These are phyloP conservation scores for Onchidella celtica DNA, from an alignment of 2,888 invertebrate genomes.

Conservation along the genomic window DNA sequence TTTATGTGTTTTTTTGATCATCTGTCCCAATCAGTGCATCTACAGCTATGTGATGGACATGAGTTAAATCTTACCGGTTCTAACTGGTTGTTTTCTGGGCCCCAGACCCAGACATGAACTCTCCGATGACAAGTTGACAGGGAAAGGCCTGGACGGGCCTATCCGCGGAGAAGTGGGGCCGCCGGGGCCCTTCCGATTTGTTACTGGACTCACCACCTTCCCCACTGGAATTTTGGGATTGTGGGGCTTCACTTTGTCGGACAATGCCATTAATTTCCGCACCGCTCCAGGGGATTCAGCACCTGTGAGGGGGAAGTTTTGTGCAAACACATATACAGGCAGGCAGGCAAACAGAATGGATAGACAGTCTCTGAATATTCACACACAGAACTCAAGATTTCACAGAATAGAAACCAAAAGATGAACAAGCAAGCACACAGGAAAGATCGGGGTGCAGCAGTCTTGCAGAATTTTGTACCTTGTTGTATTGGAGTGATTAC, in stretches of 20 bases:
- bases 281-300: conserved; percentile 98
- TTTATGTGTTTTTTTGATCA: no score
- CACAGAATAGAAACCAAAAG: not conserved
- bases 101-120: conserved; percentile 87
- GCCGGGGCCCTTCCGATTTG: conserved; percentile 87
- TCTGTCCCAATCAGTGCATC: no score
- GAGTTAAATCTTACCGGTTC: conserved; percentile 73
- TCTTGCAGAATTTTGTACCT: no score
- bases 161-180: conserved; percentile 89
- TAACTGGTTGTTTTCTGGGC: conserved; percentile 90
- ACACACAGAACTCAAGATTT: not conserved
- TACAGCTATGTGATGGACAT: no score
- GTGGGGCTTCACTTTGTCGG: conserved; percentile 80
- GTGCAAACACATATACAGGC: conserved; percentile 48
- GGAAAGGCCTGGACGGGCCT: conserved; percentile 62
- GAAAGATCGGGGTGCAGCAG: no score
- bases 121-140: conserved; percentile 94
- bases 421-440: not conserved
- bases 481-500: no score
- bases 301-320: conserved; percentile 80
- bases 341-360: conserved; percentile 16
- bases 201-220: conserved; percentile 67
- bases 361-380: not conserved
- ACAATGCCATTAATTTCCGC: conserved; percentile 94
- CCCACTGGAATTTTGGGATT: conserved; percentile 74